These are phyloP conservation scores for Mystacides longicornis DNA, from an alignment of 2,888 invertebrate genomes.

Conservation along the genomic window DNA sequence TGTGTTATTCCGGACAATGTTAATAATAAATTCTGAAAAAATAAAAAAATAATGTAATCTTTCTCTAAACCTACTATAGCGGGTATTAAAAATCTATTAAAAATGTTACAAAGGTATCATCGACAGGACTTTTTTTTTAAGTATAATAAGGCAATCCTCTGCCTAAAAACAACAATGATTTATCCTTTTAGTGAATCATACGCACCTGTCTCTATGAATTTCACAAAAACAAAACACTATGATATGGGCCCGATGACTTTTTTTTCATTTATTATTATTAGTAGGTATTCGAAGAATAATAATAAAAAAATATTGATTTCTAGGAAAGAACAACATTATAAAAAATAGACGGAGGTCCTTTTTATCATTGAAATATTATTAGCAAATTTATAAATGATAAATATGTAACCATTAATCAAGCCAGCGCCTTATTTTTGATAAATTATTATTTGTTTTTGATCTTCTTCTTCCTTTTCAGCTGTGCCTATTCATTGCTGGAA, in stretches of 20 bases:
- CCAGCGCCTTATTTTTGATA: not conserved
- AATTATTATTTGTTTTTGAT: no score
- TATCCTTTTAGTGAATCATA: not conserved
- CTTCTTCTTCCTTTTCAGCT: no score
- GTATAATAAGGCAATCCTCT: not conserved
- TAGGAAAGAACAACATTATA: not conserved
- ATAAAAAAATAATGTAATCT: no score
- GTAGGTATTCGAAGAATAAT: no score
- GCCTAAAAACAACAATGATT: not conserved
- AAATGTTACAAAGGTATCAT: no score
- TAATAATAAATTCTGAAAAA: no score
- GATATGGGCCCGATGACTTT: not conserved
- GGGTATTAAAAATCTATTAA: no score
- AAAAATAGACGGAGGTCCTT: not conserved
- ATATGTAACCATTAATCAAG: not conserved
- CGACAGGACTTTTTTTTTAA: no score
- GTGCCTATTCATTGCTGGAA: no score
- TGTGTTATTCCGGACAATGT: no score
- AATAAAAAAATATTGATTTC: conserved; percentile 2
- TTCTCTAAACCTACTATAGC: no score
- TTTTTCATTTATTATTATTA: not conserved
- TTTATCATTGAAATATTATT: not conserved
- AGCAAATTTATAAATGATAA: not conserved
- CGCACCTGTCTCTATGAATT: conserved; percentile 16
- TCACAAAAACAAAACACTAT: conserved; percentile 8